A percentile compares a stretch with the other conserved stretches of the same genome.
These are phyloP conservation scores for Anarhynchus alexandrinus DNA, from an alignment of 2,113 vertebrate species.

Conservation along the genomic window DNA sequence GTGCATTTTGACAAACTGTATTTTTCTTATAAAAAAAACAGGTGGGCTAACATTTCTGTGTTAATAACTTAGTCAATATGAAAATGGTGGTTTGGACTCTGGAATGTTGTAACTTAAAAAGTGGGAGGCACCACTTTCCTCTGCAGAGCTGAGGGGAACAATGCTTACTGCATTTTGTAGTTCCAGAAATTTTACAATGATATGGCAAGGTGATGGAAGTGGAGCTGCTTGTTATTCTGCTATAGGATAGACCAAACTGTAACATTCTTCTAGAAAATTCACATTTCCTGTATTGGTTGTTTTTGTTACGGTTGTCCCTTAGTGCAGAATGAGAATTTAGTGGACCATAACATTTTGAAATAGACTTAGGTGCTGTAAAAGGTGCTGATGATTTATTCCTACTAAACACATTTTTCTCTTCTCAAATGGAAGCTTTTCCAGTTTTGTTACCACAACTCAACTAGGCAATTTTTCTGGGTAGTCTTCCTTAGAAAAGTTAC, in stretches of 20 bases:
- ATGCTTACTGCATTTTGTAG: background rate
- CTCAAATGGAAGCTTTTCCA: background rate
- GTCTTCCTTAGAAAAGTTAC: background rate
- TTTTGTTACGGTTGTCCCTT: background rate
- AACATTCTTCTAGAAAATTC: background rate
- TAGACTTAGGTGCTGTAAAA: background rate
- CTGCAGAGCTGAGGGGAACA: rapidly evolving
- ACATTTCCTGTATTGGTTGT: background rate
- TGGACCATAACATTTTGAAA: background rate
- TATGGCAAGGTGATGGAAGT: background rate
- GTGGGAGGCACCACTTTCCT: background rate
- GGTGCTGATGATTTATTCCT: background rate
- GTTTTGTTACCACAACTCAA: background rate
- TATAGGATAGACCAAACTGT: background rate
- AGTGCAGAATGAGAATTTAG: background rate
- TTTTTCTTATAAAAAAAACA: rapidly evolving
- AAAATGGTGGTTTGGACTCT: background rate
- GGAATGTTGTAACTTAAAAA: background rate
- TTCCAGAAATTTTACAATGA: background rate
- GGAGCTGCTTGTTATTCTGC: background rate
- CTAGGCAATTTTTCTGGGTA: background rate
- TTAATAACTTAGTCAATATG: background rate
- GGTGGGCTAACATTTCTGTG: background rate
- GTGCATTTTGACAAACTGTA: background rate
- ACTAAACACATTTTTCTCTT: background rate